phyloP scores from a whole-genome alignment of 2,797 vertebrate species.

The Enoplosus armatus region DNA sequence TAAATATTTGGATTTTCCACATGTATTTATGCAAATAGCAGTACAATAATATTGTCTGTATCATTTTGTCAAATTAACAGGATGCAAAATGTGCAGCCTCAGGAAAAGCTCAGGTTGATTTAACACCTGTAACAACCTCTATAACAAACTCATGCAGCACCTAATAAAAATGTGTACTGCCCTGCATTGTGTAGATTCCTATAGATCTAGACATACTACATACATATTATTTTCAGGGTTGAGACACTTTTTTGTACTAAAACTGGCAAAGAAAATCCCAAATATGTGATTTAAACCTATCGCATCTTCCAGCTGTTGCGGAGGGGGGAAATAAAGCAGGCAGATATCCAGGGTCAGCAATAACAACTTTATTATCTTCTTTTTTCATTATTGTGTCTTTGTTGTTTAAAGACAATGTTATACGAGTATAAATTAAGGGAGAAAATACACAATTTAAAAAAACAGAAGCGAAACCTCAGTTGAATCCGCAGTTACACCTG shows the following conservation, averaged over 20 bases:
- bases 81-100: no score
- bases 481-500: slow-evolving; percentile 69
- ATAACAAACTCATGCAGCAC: not conserved
- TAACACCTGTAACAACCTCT: not conserved
- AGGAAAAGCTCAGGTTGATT: not conserved
- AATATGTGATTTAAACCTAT: not conserved
- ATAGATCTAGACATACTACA: no score
- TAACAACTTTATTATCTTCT: slow-evolving; percentile 81
- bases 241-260: not conserved
- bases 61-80: no score
- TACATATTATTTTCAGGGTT: not conserved
- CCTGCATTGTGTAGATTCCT: not conserved
- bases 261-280: not conserved
- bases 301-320: not conserved
- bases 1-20: not conserved
- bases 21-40: not conserved
- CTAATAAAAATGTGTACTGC: not conserved
- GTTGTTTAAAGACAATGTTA: slow-evolving; percentile 78
- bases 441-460: slow-evolving; percentile 71
- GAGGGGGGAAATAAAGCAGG: slow-evolving; percentile 46
- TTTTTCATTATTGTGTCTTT: slow-evolving; percentile 72
- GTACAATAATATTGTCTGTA: no score
- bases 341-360: slow-evolving; percentile 73
- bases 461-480: slow-evolving; percentile 54
- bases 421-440: slow-evolving; percentile 80